Base-by-base conservation (phyloP, 2,113 vertebrate species). In the Fulmarus glacialis region DNA sequence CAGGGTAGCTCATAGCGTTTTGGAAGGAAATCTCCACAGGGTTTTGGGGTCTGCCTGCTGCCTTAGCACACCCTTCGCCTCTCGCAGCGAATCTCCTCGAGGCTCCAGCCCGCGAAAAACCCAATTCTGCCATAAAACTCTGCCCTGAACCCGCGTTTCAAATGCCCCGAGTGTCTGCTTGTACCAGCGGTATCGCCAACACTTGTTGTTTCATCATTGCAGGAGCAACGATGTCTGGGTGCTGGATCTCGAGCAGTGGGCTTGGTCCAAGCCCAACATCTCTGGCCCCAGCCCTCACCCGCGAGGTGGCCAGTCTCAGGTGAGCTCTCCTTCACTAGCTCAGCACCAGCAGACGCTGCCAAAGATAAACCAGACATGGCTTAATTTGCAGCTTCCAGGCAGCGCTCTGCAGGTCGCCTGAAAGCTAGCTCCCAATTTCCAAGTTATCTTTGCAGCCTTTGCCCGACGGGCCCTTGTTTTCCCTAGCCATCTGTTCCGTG, bases 161-260 rank as follows among this genome's bases (percentile, higher is more conserved):
- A 4, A 0, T 4, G 7, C 66, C 30, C 14, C 2, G 27, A 43
- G 36, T 20, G 11, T 6, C 79, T 27, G 71, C 20, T 11, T 47
- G 42, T 55, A 50, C 48, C 48, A 50, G 48, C 23, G 13, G 48
- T 50, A 5, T 34, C 8, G 1, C 67, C 58, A 82, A 73, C 8
- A 1, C 12, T 11, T 77, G 5, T 82, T 72, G 75, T 87, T 87
- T 96, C 95, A 2, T 90, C 85, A 66, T 73, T 55, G 67, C 94
- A 99, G 99, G 99, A 99, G 99, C 97, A 99, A 99, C 8, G 99
- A 99, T 6, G 98, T 99, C 89, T 99, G 99, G 99, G 98, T 99
- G 96, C 98, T 99, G 87, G 99, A 99, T 97, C 98, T 99, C 8
- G 99, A 99, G 96, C 99, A 99, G 98, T 99, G 99, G 99, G 98